These are phyloP conservation scores for Lonchura striata DNA, from an alignment of 2,113 vertebrate genomes.

Conservation along the genomic window DNA sequence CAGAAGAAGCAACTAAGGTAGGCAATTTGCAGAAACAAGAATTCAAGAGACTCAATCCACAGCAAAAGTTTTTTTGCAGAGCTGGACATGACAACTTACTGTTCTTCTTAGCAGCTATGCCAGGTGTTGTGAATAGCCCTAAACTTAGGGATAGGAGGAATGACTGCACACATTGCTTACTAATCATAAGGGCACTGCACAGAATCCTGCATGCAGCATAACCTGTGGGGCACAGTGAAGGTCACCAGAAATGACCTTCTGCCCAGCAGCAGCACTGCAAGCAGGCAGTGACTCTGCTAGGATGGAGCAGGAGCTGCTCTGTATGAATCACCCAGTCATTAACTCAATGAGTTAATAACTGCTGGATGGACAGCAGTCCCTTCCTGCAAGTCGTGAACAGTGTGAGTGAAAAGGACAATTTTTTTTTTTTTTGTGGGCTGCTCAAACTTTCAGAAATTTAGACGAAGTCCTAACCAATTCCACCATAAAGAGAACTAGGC, in stretches of 20 bases:
- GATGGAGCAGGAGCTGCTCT: neutral
- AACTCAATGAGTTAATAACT: neutral
- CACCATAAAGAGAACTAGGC: neutral
- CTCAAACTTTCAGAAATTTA: neutral
- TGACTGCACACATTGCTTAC: neutral
- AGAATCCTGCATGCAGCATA: neutral
- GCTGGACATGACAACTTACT: neutral
- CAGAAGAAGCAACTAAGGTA: neutral
- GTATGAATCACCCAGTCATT: neutral
- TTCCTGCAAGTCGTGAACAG: neutral
- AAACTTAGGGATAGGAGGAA: neutral
- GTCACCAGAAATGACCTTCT: neutral
- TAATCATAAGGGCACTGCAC: neutral
- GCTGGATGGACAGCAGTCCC: neutral
- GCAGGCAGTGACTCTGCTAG: neutral
- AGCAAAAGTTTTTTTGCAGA: neutral
- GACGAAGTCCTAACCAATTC: neutral
- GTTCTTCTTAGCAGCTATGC: neutral
- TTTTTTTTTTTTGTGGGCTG: neutral
- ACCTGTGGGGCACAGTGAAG: neutral
- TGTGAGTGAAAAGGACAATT: neutral
- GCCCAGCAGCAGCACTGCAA: neutral
- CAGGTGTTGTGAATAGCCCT: neutral
- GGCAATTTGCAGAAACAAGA: neutral
- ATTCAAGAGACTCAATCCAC: neutral